A percentile compares a stretch with the other conserved stretches of the same genome.
These are phyloP conservation scores for Pyrocephalus nanus DNA, from an alignment of 2,797 vertebrate species.

Conservation along the genomic window DNA sequence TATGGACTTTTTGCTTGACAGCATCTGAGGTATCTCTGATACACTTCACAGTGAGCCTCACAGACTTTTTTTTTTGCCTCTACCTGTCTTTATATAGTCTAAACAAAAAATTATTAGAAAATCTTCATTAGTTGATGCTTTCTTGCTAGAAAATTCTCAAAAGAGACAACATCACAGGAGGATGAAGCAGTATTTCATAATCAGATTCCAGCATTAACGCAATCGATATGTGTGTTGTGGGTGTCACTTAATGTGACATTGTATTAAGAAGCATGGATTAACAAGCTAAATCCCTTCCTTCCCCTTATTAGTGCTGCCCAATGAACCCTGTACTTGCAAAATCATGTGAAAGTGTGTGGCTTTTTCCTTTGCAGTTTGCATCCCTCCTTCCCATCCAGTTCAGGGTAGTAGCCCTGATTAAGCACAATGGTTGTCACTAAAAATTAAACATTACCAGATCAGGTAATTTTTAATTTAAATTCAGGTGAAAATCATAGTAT, in stretches of 20 bases:
- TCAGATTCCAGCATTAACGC: background rate
- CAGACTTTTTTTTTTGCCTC: background rate
- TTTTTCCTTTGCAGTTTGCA: background rate
- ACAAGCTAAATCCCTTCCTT: constrained; percentile 62
- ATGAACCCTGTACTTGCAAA: constrained; percentile 15
- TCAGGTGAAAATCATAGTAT: background rate
- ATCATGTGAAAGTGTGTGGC: background rate
- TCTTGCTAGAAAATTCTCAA: background rate
- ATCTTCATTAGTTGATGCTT: background rate
- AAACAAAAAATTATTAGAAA: background rate
- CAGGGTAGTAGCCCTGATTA: background rate
- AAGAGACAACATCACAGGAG: background rate
- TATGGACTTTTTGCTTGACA: background rate
- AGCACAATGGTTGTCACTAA: background rate
- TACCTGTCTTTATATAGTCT: background rate
- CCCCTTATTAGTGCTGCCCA: constrained; percentile 40
- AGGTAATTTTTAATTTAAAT: background rate
- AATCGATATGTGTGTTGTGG: background rate
- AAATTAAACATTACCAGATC: background rate
- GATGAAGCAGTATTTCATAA: background rate
- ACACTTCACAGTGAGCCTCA: background rate
- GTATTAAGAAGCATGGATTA: constrained; percentile 43
- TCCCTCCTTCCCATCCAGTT: background rate
- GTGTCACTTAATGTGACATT: constrained; percentile 39
- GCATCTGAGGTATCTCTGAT: background rate